A percentile compares a stretch with the other conserved stretches of the same genome.
Conservation (phyloP, 2,113 vertebrate genomes). For the Donacobius atricapilla region DNA sequence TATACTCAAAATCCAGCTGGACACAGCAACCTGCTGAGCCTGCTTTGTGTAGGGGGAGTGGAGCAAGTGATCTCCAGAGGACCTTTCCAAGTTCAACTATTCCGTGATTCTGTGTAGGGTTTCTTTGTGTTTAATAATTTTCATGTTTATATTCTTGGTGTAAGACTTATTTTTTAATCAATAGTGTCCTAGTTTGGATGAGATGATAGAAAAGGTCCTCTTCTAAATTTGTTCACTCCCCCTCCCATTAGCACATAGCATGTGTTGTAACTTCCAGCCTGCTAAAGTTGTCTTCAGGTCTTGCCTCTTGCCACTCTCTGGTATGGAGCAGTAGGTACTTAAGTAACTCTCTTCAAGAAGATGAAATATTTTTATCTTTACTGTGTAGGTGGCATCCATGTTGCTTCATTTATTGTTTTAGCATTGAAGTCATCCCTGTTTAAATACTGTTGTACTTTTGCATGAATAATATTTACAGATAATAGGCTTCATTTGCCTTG, state of each 20-base stretch:
- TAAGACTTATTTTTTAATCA: background rate
- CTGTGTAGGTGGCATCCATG: background rate
- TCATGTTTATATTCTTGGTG: background rate
- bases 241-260: background rate
- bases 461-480: background rate
- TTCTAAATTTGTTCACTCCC: background rate
- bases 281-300: background rate
- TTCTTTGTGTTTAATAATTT: background rate
- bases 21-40: background rate
- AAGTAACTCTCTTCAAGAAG: background rate
- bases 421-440: background rate
- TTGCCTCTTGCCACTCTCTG: background rate
- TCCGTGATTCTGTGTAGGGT: background rate
- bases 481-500: background rate
- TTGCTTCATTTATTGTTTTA: constrained; percentile 8
- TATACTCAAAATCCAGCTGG: background rate
- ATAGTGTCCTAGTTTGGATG: background rate
- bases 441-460: background rate
- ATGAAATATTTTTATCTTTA: background rate
- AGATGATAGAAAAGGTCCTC: background rate
- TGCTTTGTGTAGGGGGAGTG: background rate
- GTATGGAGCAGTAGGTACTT: background rate
- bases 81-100: background rate
- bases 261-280: background rate
- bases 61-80: background rate